Base-by-base conservation (phyloP, 2,888 invertebrate species). In the Dryomyza anilis region DNA sequence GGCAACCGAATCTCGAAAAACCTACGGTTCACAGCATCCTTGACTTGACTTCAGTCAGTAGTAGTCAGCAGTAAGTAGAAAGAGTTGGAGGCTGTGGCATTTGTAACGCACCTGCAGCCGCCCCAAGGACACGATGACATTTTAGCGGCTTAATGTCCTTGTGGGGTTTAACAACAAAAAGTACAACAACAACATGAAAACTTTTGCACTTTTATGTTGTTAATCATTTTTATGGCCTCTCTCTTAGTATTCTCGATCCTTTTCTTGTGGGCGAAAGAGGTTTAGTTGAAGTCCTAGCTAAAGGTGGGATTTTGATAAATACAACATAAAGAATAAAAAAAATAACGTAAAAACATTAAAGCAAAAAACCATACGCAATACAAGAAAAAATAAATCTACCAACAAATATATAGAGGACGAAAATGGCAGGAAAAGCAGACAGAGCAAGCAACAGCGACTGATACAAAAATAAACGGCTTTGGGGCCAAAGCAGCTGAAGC, bases 191-290 rank as follows among this genome's bases (percentile, higher is more conserved):
- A 25, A 56, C 30, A 25, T n/a, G n/a, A 46, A 30, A 63, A 57
- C 23, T 52, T 55, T 52, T 52, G 16, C 43, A 60, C 46, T 56
- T 64, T 58, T 63, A 36, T 36, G 53, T 45, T 64, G 64, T 64
- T 66, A 59, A 68, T 66, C 64, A 66, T 66, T 64, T 68, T 66
- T 68, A 68, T 66, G 66, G 65, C n/a, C n/a, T n/a, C n/a, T 68
- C 66, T 66, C 66, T 64, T 64, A 59, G 64, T 55, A 55, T 16
- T n/a, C n/a, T 66, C 64, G 56, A 66, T 65, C 66, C 55, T 52
- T 68, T 65, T 66, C 48, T 25, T 27, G 8, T 10, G 56, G 46
- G 29, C 46, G 29, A 10, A n/a, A 12, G 19, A n/a, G 21, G n/a
- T n/a, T 2, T n/a, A 6, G 27, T 3, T 19, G 8, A 46, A 6